These are phyloP conservation scores for Hypotaenidia okinawae DNA, from an alignment of 2,797 vertebrate genomes.

Conservation along the genomic window DNA sequence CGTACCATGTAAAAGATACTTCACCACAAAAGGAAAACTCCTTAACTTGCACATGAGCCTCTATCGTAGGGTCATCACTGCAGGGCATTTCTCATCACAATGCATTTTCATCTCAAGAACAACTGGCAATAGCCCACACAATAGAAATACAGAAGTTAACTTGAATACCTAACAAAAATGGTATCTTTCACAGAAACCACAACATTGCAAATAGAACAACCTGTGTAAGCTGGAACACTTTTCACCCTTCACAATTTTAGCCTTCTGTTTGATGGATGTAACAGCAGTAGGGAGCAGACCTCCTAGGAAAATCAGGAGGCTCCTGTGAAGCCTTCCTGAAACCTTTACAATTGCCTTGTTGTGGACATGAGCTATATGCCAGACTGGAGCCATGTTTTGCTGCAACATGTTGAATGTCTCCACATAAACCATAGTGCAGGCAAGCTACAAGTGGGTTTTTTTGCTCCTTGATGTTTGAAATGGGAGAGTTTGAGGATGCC, in stretches of 20 bases:
- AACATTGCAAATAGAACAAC: neutral
- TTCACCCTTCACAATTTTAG: neutral
- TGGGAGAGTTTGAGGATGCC: neutral
- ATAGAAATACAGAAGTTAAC: neutral
- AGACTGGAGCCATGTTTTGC: neutral
- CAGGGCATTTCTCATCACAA: neutral
- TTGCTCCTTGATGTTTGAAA: neutral
- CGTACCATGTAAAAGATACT: neutral
- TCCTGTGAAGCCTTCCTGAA: neutral
- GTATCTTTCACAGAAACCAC: neutral
- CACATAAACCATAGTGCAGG: neutral
- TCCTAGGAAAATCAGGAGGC: neutral
- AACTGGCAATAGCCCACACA: neutral
- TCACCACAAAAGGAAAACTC: neutral
- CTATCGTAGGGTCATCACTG: neutral
- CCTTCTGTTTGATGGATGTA: neutral
- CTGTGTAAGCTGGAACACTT: neutral
- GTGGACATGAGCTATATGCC: neutral
- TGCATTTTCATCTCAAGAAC: neutral
- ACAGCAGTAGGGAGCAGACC: neutral
- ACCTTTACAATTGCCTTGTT: neutral
- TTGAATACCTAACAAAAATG: neutral
- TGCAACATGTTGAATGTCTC: neutral
- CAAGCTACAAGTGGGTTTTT: rapidly evolving
- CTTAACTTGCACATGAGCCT: neutral